Percentiles rank a stretch among this genome's conserved stretches.
Evolutionary conservation across 2,797 vertebrate genomes (phyloP).

Genomic region (Limosa lapponica): DNA sequence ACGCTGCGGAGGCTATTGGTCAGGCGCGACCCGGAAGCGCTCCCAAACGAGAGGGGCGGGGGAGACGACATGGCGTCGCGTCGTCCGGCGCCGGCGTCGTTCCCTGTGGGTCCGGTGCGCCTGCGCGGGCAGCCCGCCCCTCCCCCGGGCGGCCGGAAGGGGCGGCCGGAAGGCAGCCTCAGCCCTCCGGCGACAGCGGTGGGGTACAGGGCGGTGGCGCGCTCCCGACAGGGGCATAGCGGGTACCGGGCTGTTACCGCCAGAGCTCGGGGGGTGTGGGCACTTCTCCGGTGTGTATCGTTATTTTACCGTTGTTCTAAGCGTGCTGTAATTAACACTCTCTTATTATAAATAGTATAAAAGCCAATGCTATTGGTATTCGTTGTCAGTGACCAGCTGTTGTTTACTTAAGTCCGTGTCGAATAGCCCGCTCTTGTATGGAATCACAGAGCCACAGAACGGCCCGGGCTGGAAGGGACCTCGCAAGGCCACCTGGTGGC

Average conservation of each 20-base stretch:
- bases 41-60: not conserved
- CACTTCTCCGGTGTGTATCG: rapidly evolving
- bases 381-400: not conserved
- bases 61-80: rapidly evolving
- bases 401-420: not conserved
- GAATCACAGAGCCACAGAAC: not conserved
- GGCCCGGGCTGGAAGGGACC: not conserved
- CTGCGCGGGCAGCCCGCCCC: rapidly evolving
- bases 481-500: not conserved
- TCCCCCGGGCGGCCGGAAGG: not conserved
- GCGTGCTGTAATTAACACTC: not conserved
- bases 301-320: not conserved
- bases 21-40: not conserved
- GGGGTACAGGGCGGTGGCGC: not conserved
- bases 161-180: no score
- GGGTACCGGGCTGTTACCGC: rapidly evolving
- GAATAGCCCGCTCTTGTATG: rapidly evolving
- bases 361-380: not conserved
- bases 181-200: not conserved
- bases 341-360: not conserved
- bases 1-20: not conserved
- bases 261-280: no score
- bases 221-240: no score
- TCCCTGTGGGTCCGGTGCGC: not conserved
- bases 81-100: rapidly evolving